Base-by-base conservation (phyloP, 2,797 vertebrate genomes). In the Accipiter minullus region DNA sequence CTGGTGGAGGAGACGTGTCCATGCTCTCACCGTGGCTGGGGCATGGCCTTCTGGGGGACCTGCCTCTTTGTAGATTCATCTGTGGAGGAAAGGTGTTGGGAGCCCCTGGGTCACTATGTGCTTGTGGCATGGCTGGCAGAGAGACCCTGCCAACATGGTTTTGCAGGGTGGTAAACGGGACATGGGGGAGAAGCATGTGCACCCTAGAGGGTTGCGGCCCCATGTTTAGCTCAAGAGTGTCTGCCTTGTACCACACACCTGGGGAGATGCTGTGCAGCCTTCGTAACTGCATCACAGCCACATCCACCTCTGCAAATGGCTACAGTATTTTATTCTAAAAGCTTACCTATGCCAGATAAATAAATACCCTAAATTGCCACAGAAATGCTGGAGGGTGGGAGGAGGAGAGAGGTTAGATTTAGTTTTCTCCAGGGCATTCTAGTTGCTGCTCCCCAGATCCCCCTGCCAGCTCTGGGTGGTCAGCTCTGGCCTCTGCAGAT, bases 211-310 rank as follows among this genome's bases (percentile, higher is more conserved):
- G 20, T 15, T 80, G 26, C 19, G 52, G 44, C 5, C 27, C 71
- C 47, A 0, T 3, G 12, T 31, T 45, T 17, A 38, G 52, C 13
- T 31, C 81, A 22, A 2, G 19, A 18, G 48, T 14, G 12, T 12
- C 34, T 50, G 47, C 31, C 63, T 47, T 0, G 2, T 21, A 16
- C 31, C 26, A 10, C 11, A 2, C 5, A 11, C 26, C 36, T 0
- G 0, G 47, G n/a, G 52, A 60, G 44, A 29, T 0, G 2, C 4
- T 1, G 40, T 6, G 59, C 52, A 75, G 66, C 44, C 34, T 52
- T 38, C n/a, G 53, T 12, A 58, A 26, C 59, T 6, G 1, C 25
- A 25, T 21, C 84, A 25, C 62, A 38, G 80, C 52, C 38, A 23
- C 79, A 20, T 2, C 42, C 58, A 25, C 36, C 50, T 26, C 68